Evolutionary conservation across 2,888 invertebrate genomes (phyloP), one percentile per base, ranked within the genome.

Genomic region (Holacanthella duospinosa): DNA sequence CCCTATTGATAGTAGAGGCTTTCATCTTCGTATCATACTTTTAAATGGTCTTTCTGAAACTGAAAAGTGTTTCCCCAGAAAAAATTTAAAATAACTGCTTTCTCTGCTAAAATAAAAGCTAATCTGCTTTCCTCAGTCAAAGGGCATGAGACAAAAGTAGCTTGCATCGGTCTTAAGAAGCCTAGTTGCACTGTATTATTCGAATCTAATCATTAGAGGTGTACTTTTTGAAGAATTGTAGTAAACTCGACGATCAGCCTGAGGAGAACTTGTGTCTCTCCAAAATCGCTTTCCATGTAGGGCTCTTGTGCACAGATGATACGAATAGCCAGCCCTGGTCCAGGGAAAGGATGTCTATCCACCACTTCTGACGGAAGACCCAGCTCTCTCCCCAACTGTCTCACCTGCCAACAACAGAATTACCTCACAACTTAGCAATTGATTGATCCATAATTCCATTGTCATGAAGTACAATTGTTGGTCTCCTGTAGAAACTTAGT

Each of bases 301-400:
- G 97, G 89, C 77, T 96, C 93, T 67, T 93, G 91, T 65, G 94
- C 93, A 79, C 99, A 99, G 43, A 99, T 81, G 66, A 97, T 88
- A 68, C 99, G 83, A 75, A 99, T 96, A 53, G 99, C 96, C 67
- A 99, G 82, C 19, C 99, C 99, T 21, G 99, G 99, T 1, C 99
- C 95, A 24, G 99, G 99, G 80, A 97, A 99, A 55, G 99, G 99
- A 79, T 99, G 99, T 70, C 97, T 83, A 79, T 91, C 86, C 64
- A 99, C 91, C 72, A 99, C 80, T 71, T 88, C 85, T 48, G 83
- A 77, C 12, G 95, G 90, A 68, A 99, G 82, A 0, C 94, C 94
- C 64, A 99, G 82, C 79, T 93, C 93, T 75, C 85, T 80, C 60
- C 99, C 99, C 68, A 99, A 80, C 63, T 84, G 83, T 64, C 97